A percentile compares a stretch with the other conserved stretches of the same genome.
Evolutionary conservation across 2,113 vertebrate species (phyloP).

Genomic region (Asarcornis scutulata): DNA sequence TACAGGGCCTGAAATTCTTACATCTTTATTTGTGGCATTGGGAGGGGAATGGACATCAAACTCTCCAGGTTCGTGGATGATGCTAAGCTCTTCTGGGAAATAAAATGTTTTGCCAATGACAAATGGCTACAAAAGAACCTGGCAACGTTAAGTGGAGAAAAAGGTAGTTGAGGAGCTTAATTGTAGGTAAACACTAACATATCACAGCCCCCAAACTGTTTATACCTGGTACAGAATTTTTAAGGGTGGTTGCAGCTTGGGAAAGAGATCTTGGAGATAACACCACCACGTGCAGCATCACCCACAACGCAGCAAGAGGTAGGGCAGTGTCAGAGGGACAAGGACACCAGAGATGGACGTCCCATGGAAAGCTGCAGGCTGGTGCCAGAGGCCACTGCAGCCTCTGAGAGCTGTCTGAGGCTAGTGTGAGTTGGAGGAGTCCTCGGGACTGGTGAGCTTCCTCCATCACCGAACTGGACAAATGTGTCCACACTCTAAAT

Average conservation of each 20-base stretch:
- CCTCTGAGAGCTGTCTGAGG: neutral
- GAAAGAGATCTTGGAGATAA: neutral
- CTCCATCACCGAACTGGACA: neutral
- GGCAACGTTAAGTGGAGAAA: neutral
- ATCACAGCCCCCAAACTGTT: neutral
- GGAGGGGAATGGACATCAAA: neutral
- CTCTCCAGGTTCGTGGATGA: neutral
- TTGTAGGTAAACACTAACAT: neutral
- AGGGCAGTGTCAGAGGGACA: neutral
- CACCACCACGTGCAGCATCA: neutral
- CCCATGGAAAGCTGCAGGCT: neutral
- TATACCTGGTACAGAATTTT: neutral
- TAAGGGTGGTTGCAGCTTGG: neutral
- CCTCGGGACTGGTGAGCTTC: neutral
- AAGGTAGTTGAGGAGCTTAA: neutral
- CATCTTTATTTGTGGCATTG: neutral
- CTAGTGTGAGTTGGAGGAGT: neutral
- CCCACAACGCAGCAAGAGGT: neutral
- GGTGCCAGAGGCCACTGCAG: neutral
- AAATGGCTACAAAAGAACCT: neutral
- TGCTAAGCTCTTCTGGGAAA: neutral
- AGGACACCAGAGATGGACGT: neutral
- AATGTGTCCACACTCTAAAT: constrained; percentile 2
- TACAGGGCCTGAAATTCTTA: too few species aligned
- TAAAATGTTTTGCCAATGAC: neutral